These are phyloP conservation scores for Hydriomena furcata DNA, from an alignment of 2,888 invertebrate species.

Conservation along the genomic window DNA sequence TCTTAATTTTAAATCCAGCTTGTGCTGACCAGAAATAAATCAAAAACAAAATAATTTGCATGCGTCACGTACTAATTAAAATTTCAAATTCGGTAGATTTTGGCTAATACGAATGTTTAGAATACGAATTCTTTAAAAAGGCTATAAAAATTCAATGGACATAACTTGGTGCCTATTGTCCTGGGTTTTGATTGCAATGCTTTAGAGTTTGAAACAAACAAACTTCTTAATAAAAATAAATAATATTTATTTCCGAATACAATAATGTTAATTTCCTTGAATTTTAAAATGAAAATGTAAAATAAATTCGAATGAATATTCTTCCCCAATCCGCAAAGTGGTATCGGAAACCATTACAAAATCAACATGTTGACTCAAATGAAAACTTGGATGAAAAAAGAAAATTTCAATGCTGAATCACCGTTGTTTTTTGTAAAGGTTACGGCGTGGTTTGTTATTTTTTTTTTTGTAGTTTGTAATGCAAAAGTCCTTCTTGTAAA, in stretches of 20 bases:
- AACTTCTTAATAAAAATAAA: neutral
- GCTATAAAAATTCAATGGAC: conserved; percentile 42
- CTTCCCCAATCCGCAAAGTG: neutral
- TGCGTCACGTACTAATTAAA: conserved; percentile 48
- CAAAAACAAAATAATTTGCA: conserved; percentile 48
- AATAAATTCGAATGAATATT: neutral
- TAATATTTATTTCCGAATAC: neutral
- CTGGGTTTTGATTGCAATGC: conserved; percentile 12
- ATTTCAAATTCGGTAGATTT: conserved; percentile 69
- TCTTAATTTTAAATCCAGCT: too few species aligned
- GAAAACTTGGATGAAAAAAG: too few species aligned
- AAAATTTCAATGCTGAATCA: too few species aligned
- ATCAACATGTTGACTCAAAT: too few species aligned
- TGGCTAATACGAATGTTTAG: conserved; percentile 64
- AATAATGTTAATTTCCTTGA: neutral
- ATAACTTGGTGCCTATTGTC: conserved; percentile 44
- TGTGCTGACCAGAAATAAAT: conserved; percentile 17
- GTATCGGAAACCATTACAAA: neutral
- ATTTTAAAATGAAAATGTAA: neutral
- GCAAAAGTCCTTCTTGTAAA: too few species aligned
- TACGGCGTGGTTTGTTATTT: too few species aligned
- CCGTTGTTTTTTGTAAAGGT: too few species aligned
- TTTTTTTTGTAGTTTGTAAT: too few species aligned
- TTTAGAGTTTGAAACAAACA: neutral
- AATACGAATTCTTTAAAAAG: conserved; percentile 59